A percentile compares a stretch with the other conserved stretches of the same genome.
Conservation (phyloP, 1,140 invertebrate species). For the Drosophila bocqueti region DNA sequence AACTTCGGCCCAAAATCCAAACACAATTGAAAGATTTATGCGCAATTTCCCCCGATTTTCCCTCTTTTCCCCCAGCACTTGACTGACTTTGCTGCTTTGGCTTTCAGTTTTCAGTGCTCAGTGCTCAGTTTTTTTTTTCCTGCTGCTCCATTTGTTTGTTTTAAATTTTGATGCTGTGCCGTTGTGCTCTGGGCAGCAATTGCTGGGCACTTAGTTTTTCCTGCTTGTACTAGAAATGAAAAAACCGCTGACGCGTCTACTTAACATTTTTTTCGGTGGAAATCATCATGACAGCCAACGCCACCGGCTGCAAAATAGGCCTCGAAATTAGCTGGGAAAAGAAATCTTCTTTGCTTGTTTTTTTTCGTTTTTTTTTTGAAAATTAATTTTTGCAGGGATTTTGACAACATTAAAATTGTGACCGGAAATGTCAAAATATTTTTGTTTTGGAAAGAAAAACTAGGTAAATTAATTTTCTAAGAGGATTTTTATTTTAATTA, state of each 20-base stretch:
- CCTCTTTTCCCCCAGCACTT: slow-evolving; percentile 47
- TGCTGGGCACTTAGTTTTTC: slow-evolving; percentile 76
- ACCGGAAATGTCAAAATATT: slow-evolving; percentile 69
- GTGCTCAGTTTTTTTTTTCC: slow-evolving; percentile 30
- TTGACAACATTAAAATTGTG: slow-evolving; percentile 50
- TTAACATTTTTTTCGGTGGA: slow-evolving; percentile 65
- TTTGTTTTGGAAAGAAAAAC: slow-evolving; percentile 11
- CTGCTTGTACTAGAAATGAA: slow-evolving; percentile 44
- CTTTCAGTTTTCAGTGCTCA: slow-evolving; percentile 18
- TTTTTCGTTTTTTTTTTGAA: slow-evolving; percentile 2
- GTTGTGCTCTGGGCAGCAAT: slow-evolving; percentile 52
- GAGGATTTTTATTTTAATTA: slow-evolving; percentile 9
- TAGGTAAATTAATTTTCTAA: slow-evolving; percentile 11
- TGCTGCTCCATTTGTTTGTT: slow-evolving; percentile 61
- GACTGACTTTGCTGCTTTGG: slow-evolving; percentile 67
- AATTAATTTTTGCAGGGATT: slow-evolving; percentile 33
- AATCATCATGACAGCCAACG: slow-evolving; percentile 64
- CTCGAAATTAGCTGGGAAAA: slow-evolving; percentile 61
- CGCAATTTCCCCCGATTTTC: slow-evolving; percentile 52
- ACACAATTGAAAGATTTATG: slow-evolving; percentile 82
- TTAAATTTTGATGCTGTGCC: slow-evolving; percentile 61
- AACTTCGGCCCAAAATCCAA: slow-evolving; percentile 72
- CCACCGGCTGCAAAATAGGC: slow-evolving; percentile 57
- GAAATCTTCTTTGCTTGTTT: slow-evolving; percentile 1
- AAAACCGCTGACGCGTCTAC: slow-evolving; percentile 78